Conservation (phyloP, 2,888 invertebrate genomes). For the Ormyrus pomaceus region DNA sequence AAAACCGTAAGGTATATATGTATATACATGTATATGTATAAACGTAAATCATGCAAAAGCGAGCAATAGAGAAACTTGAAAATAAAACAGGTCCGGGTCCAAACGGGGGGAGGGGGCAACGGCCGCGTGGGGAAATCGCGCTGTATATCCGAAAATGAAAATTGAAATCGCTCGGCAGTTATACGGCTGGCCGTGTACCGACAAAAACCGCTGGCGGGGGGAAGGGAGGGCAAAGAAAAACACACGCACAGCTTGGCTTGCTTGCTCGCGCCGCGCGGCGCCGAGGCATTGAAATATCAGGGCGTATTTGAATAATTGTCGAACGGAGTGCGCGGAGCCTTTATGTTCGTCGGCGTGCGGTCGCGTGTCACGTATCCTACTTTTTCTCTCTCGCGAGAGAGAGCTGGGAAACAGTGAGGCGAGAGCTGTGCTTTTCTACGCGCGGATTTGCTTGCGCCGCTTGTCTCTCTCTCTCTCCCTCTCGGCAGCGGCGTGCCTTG, state of each 20-base stretch:
- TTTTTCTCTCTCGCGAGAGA: conserved; percentile 2
- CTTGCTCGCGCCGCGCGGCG: background rate
- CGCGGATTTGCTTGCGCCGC: background rate
- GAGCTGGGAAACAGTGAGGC: conserved; percentile 29
- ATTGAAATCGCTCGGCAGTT: conserved; percentile 26
- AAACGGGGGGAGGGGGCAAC: background rate
- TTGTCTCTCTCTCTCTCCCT: background rate
- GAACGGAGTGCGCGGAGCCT: background rate
- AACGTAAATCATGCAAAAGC: no score
- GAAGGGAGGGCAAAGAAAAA: conserved; percentile 4
- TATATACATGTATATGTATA: no score
- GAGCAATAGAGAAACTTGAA: no score
- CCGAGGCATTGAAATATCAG: conserved; percentile 28
- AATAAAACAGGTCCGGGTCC: no score
- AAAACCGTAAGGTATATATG: no score
- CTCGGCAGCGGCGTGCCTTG: background rate
- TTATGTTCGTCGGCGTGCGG: background rate
- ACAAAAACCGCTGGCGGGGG: no score
- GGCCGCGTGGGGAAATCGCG: background rate
- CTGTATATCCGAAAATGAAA: conserved; percentile 12
- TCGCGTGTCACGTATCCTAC: conserved; percentile 37
- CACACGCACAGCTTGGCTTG: background rate
- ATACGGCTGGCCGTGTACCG: background rate
- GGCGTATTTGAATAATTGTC: conserved; percentile 43
- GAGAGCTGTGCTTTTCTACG: background rate